Evolutionary conservation across 92 coral and sea anemone species (phyloP).

Genomic region (Palythoa grandis): DNA sequence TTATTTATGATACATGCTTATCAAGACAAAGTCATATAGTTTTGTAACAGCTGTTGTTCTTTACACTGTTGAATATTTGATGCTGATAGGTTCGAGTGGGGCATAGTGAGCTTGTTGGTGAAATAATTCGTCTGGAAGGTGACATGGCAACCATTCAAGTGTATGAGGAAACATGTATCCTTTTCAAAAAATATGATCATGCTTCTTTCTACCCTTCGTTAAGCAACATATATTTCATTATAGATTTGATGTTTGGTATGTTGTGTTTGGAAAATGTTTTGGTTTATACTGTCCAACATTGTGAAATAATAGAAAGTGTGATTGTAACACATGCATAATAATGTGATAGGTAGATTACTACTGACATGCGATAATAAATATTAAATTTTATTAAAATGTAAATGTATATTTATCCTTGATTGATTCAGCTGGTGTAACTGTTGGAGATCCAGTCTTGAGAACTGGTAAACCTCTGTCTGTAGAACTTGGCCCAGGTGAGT

Average conservation of each 20-base stretch:
- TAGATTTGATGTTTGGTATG: no score
- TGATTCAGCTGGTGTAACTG: conserved; percentile 91
- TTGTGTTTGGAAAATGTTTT: no score
- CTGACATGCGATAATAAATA: no score
- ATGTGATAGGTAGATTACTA: no score
- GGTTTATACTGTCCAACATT: no score
- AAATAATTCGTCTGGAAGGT: conserved; percentile 96
- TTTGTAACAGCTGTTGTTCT: not conserved
- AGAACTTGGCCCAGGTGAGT: conserved; percentile 93
- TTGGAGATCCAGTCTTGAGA: conserved; percentile 97
- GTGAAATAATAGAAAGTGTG: no score
- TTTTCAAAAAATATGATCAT: no score
- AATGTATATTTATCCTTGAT: conserved; percentile 54
- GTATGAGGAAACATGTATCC: conserved; percentile 99
- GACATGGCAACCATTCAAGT: conserved; percentile 99
- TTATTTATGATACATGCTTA: no score
- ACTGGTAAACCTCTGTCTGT: conserved; percentile 97
- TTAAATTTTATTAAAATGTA: no score
- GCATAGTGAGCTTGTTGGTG: conserved; percentile 98
- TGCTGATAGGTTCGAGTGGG: conserved; percentile 93
- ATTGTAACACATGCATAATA: no score
- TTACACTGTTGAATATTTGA: not conserved
- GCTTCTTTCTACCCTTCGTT: no score
- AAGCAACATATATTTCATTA: no score
- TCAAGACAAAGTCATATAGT: not conserved